Conservation (phyloP, 2,888 invertebrate species). For the Ormia ochracea region DNA sequence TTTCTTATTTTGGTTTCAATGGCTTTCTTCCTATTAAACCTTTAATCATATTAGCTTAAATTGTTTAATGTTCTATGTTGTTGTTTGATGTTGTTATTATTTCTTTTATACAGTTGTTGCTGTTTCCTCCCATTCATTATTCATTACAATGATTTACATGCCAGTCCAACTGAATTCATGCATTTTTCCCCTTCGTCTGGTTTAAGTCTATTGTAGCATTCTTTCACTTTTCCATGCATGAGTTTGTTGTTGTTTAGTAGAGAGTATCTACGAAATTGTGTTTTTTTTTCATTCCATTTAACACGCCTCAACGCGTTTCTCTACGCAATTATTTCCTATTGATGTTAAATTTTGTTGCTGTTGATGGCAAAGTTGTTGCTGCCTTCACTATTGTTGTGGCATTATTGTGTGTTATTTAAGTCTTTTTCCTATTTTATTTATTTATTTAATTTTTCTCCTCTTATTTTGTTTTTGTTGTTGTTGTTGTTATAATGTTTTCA, state of each 20-base stretch:
- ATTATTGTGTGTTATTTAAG: constrained; percentile 31
- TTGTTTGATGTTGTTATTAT: constrained; percentile 20
- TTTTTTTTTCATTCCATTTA: constrained; percentile 36
- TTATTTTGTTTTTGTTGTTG: background rate
- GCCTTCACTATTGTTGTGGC: constrained; percentile 38
- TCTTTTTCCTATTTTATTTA: too few species aligned
- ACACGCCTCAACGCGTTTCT: constrained; percentile 58
- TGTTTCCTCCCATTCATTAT: constrained; percentile 31
- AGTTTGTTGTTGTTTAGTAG: background rate
- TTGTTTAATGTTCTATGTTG: constrained; percentile 50
- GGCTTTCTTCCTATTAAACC: constrained; percentile 7
- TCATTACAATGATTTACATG: constrained; percentile 33
- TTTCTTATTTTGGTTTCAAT: background rate
- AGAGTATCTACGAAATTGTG: background rate
- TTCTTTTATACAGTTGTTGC: background rate
- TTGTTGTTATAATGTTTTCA: constrained; percentile 16
- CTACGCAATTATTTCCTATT: constrained; percentile 53
- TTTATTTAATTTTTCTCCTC: too few species aligned
- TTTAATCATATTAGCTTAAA: constrained; percentile 56
- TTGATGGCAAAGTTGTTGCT: constrained; percentile 28
- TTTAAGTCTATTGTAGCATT: constrained; percentile 31
- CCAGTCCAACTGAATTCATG: constrained; percentile 18
- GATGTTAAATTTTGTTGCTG: constrained; percentile 41
- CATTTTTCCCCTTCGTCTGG: constrained; percentile 6
- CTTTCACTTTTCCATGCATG: background rate